Percentiles rank a stretch among this genome's conserved stretches.
These are phyloP conservation scores for Rhinolophus sinicus DNA, from an alignment of 2,113 vertebrate genomes.

Conservation along the genomic window DNA sequence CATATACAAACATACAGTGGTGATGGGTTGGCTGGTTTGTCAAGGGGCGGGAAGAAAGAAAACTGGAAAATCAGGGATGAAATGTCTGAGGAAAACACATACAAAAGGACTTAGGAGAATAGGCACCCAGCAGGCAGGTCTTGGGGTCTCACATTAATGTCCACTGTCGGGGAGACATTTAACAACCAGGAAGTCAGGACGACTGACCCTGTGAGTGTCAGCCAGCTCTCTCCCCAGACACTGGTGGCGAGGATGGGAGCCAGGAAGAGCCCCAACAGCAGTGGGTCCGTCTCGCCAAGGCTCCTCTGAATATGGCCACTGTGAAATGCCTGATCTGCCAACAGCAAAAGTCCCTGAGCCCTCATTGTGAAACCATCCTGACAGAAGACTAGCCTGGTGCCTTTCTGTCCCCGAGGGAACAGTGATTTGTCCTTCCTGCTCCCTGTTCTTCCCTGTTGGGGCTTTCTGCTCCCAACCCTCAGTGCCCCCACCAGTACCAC, in stretches of 20 bases:
- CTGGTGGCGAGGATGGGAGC: neutral
- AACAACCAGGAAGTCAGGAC: neutral
- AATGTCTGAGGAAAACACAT: neutral
- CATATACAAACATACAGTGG: neutral
- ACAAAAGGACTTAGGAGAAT: neutral
- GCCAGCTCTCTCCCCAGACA: neutral
- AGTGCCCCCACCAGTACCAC: no score
- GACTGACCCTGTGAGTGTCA: no score
- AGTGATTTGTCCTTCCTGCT: neutral
- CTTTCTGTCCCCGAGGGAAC: no score
- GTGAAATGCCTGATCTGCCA: neutral
- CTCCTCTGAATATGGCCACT: neutral
- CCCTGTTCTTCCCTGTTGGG: no score
- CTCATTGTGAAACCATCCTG: accelerated
- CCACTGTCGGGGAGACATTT: neutral
- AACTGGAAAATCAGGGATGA: neutral
- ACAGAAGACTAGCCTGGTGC: no score
- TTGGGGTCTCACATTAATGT: neutral
- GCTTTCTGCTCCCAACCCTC: no score
- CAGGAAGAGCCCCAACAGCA: neutral
- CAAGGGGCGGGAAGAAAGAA: neutral
- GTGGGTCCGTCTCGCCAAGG: neutral
- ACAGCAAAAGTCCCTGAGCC: neutral
- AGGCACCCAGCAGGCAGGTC: neutral
- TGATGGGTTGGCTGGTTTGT: neutral